Conservation (phyloP, 1,140 invertebrate species). For the Drosophila bipectinata region DNA sequence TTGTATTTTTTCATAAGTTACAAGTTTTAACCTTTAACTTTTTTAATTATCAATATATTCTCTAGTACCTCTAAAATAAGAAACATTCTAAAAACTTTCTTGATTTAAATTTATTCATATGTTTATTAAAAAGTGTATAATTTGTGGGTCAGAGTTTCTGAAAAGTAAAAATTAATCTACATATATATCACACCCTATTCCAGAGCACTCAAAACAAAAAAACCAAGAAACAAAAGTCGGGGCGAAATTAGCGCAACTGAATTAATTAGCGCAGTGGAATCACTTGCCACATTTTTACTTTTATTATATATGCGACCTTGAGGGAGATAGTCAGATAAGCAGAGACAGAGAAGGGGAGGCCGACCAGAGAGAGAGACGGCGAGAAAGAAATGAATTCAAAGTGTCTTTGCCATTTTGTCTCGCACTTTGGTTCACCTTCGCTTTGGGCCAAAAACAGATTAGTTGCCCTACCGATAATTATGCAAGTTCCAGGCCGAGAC, state of each 20-base stretch:
- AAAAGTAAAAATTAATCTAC: slow-evolving; percentile 4
- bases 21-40: too few species aligned
- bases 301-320: slow-evolving; percentile 70
- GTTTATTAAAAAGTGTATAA: slow-evolving; percentile 5
- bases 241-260: slow-evolving; percentile 77
- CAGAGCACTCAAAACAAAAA: slow-evolving; percentile 9
- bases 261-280: slow-evolving; percentile 72
- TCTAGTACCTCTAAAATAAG: too few species aligned
- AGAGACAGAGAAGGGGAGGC: not conserved
- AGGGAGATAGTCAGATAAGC: slow-evolving; percentile 45
- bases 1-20: too few species aligned
- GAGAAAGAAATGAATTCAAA: slow-evolving; percentile 51
- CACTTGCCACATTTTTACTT: slow-evolving; percentile 63
- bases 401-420: slow-evolving; percentile 60
- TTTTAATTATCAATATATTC: too few species aligned
- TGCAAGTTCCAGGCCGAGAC: slow-evolving; percentile 42
- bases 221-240: slow-evolving; percentile 15
- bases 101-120: not conserved
- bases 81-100: not conserved
- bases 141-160: slow-evolving; percentile 8
- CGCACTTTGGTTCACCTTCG: slow-evolving; percentile 42
- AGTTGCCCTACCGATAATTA: slow-evolving; percentile 47
- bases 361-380: slow-evolving; percentile 4
- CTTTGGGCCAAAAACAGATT: slow-evolving; percentile 19
- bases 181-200: slow-evolving; percentile 22